phyloP scores from a whole-genome alignment of 2,797 vertebrate species.

The Spinibarbus caldwelli region DNA sequence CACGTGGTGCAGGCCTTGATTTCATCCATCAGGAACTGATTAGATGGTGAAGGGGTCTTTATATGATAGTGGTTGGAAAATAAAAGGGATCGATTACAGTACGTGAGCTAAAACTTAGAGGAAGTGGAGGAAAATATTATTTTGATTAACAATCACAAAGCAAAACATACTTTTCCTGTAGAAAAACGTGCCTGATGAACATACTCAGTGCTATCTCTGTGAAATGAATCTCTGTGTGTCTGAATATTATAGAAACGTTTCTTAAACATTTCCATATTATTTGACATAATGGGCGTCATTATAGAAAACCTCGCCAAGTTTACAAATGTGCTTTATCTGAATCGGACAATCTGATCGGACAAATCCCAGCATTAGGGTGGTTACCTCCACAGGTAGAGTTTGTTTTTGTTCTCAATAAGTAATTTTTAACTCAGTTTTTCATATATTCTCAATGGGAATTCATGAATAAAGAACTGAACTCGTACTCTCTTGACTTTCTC shows the following conservation, averaged over 20 bases:
- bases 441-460: background rate
- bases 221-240: constrained; percentile 6
- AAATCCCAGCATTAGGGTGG: background rate
- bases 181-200: too few species aligned
- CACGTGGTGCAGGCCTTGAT: background rate
- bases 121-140: background rate
- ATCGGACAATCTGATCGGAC: constrained; percentile 1
- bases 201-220: background rate
- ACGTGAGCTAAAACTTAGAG: background rate
- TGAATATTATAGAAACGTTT: constrained; percentile 27
- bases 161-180: background rate
- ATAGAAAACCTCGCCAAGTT: background rate
- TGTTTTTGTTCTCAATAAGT: background rate
- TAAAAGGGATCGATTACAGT: background rate
- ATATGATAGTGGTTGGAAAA: background rate
- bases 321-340: constrained; percentile 25
- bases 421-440: background rate
- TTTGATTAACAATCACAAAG: background rate
- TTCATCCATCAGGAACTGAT: background rate
- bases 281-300: constrained; percentile 18
- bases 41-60: background rate
- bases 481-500: background rate
- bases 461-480: background rate
- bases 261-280: constrained; percentile 29
- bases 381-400: background rate